phyloP scores from a whole-genome alignment of 2,113 vertebrate species.

The Butastur rufipennis region DNA sequence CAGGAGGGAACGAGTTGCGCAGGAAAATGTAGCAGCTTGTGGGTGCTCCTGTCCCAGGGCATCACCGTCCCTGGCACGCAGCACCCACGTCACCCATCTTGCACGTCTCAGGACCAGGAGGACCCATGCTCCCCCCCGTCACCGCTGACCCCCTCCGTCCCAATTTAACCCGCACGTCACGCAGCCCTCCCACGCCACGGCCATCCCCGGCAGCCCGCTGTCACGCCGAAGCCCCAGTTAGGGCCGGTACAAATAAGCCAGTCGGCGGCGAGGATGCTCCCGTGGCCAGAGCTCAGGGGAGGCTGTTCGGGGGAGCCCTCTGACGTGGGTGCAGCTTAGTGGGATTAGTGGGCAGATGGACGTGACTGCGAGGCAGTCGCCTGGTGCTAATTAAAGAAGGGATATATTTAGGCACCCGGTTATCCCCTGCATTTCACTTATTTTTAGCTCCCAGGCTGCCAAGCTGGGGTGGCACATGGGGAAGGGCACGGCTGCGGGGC shows the following conservation, averaged over 20 bases:
- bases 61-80: not conserved
- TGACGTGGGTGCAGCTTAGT: not conserved
- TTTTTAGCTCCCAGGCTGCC: constrained; percentile 18
- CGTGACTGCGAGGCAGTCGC: constrained; percentile 12
- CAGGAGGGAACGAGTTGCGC: not conserved
- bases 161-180: fast-evolving
- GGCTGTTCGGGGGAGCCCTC: not conserved
- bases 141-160: fast-evolving
- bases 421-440: not conserved
- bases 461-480: not conserved
- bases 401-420: constrained; percentile 12
- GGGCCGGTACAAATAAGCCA: fast-evolving
- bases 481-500: fast-evolving
- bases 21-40: not conserved
- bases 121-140: not conserved
- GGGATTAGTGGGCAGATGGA: constrained; percentile 8
- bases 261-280: fast-evolving
- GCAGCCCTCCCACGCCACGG: not conserved
- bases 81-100: fast-evolving
- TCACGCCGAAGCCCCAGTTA: fast-evolving
- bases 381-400: constrained; percentile 20
- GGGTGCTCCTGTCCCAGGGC: not conserved
- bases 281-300: not conserved
- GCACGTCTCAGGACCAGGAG: not conserved
- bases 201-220: not conserved